A percentile compares a stretch with the other conserved stretches of the same genome.
phyloP scores from a whole-genome alignment of 2,797 vertebrate species.

The Chiroxiphia lanceolata region DNA sequence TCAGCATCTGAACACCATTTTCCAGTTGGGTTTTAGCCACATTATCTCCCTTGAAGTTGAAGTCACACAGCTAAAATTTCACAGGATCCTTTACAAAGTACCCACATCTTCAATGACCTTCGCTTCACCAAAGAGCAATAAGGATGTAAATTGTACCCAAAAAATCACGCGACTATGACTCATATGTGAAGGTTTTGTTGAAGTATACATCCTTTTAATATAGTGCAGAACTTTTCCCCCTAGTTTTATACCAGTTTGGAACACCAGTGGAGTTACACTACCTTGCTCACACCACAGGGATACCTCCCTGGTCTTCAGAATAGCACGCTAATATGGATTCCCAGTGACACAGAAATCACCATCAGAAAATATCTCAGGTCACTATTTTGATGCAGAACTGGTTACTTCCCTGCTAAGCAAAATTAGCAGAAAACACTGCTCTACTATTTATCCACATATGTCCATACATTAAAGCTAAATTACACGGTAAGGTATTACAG shows the following conservation, averaged over 20 bases:
- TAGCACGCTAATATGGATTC: background rate
- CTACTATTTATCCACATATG: background rate
- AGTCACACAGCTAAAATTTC: slow-evolving; percentile 4
- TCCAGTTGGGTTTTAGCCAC: background rate
- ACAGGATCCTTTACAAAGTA: background rate
- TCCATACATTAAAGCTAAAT: background rate
- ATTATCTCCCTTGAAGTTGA: background rate
- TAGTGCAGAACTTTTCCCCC: background rate
- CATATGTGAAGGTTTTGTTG: background rate
- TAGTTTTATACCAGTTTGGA: background rate
- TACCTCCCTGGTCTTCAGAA: background rate
- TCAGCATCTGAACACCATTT: background rate
- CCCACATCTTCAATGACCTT: background rate
- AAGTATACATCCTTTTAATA: background rate
- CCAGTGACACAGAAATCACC: background rate
- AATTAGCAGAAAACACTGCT: background rate
- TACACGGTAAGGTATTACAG: background rate
- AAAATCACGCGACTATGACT: background rate
- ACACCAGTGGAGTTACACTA: background rate
- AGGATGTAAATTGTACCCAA: background rate
- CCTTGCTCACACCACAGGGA: background rate
- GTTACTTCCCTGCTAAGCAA: background rate
- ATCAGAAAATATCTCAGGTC: background rate
- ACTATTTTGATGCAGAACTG: background rate
- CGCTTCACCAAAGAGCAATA: background rate